Conservation (phyloP, 2,888 invertebrate species). For the Tiphia femorata region DNA sequence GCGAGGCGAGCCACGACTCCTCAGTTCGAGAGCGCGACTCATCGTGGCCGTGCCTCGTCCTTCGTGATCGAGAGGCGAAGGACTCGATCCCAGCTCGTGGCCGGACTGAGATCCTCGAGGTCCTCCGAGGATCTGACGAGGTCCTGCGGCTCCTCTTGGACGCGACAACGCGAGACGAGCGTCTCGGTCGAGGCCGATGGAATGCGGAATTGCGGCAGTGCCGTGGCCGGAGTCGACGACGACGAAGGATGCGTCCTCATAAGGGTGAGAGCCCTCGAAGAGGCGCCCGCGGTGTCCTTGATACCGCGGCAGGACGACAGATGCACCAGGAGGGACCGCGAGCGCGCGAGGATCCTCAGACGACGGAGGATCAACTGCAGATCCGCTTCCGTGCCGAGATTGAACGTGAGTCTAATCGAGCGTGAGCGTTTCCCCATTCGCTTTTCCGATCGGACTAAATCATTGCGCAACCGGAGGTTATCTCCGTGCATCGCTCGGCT, state of each 20-base stretch:
- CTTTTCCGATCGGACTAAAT: too few species aligned
- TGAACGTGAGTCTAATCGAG: conserved; percentile 59
- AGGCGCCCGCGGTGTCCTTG: conserved; percentile 24
- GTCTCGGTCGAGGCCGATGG: conserved; percentile 44
- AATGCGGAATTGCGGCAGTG: conserved; percentile 44
- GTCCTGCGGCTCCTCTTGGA: too few species aligned
- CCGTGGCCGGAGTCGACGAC: conserved; percentile 52
- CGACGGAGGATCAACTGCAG: conserved; percentile 65
- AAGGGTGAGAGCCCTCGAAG: conserved; percentile 47
- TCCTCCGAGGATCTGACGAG: conserved; percentile 42
- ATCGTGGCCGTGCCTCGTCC: conserved; percentile 49
- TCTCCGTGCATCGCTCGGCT: too few species aligned
- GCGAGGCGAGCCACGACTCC: conserved; percentile 33
- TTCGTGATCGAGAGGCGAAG: conserved; percentile 48
- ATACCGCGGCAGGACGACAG: conserved; percentile 55
- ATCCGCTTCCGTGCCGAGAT: conserved; percentile 67
- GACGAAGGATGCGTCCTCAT: conserved; percentile 60
- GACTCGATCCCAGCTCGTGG: conserved; percentile 16
- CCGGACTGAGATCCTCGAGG: too few species aligned
- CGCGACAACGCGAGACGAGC: conserved; percentile 20
- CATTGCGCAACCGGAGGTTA: too few species aligned
- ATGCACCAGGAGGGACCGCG: conserved; percentile 63
- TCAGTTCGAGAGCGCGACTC: conserved; percentile 11
- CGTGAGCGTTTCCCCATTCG: too few species aligned
- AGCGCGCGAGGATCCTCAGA: conserved; percentile 63